These are phyloP conservation scores for Cantharis nigra DNA, from an alignment of 2,888 invertebrate genomes.

Conservation along the genomic window DNA sequence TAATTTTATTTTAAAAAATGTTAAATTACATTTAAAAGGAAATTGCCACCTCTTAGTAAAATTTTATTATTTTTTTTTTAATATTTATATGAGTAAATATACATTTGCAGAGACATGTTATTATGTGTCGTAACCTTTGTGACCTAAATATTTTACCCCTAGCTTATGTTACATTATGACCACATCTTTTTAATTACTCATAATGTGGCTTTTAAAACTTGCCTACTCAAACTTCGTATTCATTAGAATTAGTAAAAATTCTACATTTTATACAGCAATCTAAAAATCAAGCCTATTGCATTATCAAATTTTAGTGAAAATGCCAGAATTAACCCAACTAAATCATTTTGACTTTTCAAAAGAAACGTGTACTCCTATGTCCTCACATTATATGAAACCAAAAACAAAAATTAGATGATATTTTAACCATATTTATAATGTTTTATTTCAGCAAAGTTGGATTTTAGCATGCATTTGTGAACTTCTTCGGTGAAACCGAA, in stretches of 20 bases:
- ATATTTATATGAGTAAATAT: background rate
- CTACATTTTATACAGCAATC: background rate
- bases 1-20: background rate
- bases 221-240: slow-evolving; percentile 26
- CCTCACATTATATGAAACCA: background rate
- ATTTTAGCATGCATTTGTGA: too few relatives aligned
- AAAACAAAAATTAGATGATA: background rate
- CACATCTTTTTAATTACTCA: slow-evolving; percentile 30
- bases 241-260: slow-evolving; percentile 23
- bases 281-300: background rate
- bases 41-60: background rate
- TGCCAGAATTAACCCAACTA: background rate
- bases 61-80: background rate
- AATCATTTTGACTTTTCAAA: background rate
- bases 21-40: background rate
- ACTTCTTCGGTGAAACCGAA: too few relatives aligned
- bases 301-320: background rate
- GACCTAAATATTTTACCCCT: slow-evolving; percentile 17
- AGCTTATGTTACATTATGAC: slow-evolving; percentile 24
- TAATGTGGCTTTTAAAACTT: slow-evolving; percentile 31
- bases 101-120: background rate
- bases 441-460: too few relatives aligned
- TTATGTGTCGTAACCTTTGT: slow-evolving; percentile 17
- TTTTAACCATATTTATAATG: background rate
- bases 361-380: background rate